Conservation (phyloP, 2,113 vertebrate genomes). For the Phoenicopterus ruber region DNA sequence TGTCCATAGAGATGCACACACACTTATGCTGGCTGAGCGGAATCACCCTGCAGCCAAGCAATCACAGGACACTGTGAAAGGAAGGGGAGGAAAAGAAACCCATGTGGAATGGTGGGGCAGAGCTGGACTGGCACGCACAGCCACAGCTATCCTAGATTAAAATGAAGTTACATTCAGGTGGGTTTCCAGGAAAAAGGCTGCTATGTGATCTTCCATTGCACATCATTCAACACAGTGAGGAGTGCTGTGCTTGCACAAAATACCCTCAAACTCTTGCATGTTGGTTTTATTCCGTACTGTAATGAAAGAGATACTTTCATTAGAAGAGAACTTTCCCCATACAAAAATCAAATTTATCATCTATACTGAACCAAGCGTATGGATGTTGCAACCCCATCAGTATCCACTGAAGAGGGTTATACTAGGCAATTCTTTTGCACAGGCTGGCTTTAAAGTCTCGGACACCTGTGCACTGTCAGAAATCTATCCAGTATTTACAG, state of each 20-base stretch:
- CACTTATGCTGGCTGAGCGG: accelerated
- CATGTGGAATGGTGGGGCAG: not conserved
- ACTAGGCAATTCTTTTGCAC: not conserved
- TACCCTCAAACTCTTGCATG: not conserved
- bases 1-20: not conserved
- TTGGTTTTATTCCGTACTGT: not conserved
- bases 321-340: not conserved
- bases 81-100: not conserved
- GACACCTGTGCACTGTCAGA: not conserved
- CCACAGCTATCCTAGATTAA: not conserved
- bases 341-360: not conserved
- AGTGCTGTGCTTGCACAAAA: not conserved
- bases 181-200: not conserved
- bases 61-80: not conserved
- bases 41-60: not conserved
- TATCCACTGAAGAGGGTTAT: not conserved
- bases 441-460: not conserved
- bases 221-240: not conserved
- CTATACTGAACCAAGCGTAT: not conserved
- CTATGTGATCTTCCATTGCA: not conserved
- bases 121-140: not conserved
- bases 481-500: not conserved
- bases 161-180: not conserved
- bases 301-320: not conserved
- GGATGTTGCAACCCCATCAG: not conserved